Evolutionary conservation across 2,888 invertebrate species (phyloP), one percentile per base, ranked within the genome.

Genomic region (Napeogenes sylphis): DNA sequence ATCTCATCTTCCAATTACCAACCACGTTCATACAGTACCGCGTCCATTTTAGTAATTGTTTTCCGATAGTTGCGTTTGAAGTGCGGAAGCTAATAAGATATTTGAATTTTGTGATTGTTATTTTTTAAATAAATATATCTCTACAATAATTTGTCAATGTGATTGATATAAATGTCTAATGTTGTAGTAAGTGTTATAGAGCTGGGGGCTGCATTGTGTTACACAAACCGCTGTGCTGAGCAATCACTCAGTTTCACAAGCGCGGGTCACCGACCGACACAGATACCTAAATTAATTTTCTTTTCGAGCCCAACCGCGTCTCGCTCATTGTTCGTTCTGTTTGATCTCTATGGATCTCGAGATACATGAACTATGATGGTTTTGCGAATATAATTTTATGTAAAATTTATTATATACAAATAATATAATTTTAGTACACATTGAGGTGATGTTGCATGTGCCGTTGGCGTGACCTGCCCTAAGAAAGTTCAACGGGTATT

Each of bases 221-320:
- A 87, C 89, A 89, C 89, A 87, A 87, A 87, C 87, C 77, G 81
- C 80, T 83, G 21, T 21, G 21, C 21, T 21, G 21, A 84, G 87
- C 87, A 87, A 87, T 86, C 87, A 82, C 82, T 84, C 82, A 80
- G 73, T 90, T 89, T 89, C 90, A 87, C 88, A 90, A 90, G 84
- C 78, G 79, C 75, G 84, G 90, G 83, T 88, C 89, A 79, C 76
- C 80, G 88, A 83, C 89, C 90, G 89, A 82, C 90, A 90, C 89
- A 85, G 83, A 90, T 90, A 87, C 90, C 87, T 90, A 90, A 85
- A 90, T 90, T 89, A 89, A 88, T 90, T 89, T 88, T 88, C 87
- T 88, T 87, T 89, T 89, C 77, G 83, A 79, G 81, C 80, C 80
- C 79, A 80, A 82, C 75, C 78, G 73, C 75, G 77, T 35, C 77